phyloP scores from a whole-genome alignment of 2,113 vertebrate species.

The Rhinoderma darwinii region DNA sequence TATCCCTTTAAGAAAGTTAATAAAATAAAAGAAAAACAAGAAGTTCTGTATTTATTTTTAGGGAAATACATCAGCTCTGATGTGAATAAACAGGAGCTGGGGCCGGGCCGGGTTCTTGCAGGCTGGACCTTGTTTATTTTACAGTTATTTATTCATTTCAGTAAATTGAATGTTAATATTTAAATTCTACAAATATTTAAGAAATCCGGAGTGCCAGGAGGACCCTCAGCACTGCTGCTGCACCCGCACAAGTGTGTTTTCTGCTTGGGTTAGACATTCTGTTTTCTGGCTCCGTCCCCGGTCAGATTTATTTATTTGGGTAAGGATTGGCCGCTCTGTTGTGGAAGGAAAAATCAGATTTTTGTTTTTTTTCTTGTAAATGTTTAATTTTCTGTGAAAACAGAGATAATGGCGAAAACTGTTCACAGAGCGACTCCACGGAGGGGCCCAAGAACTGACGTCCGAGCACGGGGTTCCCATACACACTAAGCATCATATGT shows the following conservation, averaged over 20 bases:
- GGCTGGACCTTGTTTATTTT: neutral
- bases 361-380: neutral
- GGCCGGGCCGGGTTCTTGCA: neutral
- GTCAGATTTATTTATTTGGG: conserved; percentile 14
- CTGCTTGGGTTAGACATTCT: neutral
- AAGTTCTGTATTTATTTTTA: neutral
- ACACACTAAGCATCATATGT: no score
- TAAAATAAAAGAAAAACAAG: neutral
- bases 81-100: neutral
- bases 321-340: conserved; percentile 20
- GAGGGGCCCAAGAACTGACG: no score
- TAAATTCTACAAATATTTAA: conserved; percentile 31
- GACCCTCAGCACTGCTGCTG: neutral
- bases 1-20: neutral
- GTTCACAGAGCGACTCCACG: no score
- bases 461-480: no score
- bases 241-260: neutral
- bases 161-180: conserved; percentile 40
- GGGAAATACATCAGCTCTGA: neutral
- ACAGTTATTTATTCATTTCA: neutral
- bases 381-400: conserved; percentile 8
- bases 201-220: neutral
- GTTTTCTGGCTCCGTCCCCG: neutral
- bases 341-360: neutral
- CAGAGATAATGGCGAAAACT: no score